Conservation (phyloP, 1,140 invertebrate genomes). For the Dinoponera quadriceps region DNA sequence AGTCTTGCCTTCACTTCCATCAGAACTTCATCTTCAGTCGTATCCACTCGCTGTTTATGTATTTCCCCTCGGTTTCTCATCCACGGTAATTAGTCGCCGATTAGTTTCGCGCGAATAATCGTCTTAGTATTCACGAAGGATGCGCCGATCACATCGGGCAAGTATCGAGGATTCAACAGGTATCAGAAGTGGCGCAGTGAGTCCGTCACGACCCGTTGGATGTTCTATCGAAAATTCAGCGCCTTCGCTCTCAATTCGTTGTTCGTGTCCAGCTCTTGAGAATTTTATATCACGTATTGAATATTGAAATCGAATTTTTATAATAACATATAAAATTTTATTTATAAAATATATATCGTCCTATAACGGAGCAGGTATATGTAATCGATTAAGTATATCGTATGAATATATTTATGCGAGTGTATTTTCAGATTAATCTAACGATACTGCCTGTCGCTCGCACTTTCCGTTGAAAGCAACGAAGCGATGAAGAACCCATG, state of each 20-base stretch:
- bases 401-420: conserved; percentile 4
- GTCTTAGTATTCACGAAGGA: neutral
- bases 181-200: conserved; percentile 51
- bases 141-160: conserved; percentile 14
- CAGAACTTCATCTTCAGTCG: conserved; percentile 41
- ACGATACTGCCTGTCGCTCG: conserved; percentile 23
- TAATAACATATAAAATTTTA: neutral
- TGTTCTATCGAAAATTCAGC: conserved; percentile 12
- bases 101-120: neutral
- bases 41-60: conserved; percentile 3
- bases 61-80: neutral
- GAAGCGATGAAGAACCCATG: conserved; percentile 65
- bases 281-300: neutral
- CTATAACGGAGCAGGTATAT: too few relatives aligned
- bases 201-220: neutral
- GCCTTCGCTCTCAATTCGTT: neutral
- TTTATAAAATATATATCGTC: too few relatives aligned
- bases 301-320: neutral
- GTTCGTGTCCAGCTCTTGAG: neutral
- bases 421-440: conserved; percentile 67
- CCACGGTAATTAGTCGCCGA: neutral
- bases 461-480: conserved; percentile 15
- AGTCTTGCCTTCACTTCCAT: conserved; percentile 66
- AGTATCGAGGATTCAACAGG: conserved; percentile 67
- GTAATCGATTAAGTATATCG: conserved; percentile 4